A percentile compares a stretch with the other conserved stretches of the same genome.
These are phyloP conservation scores for Myotis daubentonii DNA, from an alignment of 2,797 vertebrate species.

Conservation along the genomic window DNA sequence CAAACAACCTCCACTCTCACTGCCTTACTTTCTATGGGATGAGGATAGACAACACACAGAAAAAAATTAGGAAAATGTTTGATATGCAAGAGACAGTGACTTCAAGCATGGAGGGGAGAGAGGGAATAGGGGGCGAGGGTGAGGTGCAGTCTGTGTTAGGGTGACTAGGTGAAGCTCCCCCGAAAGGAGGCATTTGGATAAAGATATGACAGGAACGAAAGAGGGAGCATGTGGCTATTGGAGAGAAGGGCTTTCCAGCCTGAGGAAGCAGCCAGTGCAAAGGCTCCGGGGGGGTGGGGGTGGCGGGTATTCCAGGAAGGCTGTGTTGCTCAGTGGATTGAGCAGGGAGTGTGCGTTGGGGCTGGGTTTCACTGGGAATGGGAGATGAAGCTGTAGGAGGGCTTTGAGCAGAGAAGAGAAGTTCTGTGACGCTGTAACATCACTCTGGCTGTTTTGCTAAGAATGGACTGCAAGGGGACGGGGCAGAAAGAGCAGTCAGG, in stretches of 20 bases:
- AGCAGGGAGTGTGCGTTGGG: neutral
- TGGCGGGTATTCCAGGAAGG: neutral
- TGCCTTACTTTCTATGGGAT: neutral
- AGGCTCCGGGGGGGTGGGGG: accelerated
- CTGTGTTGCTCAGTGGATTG: neutral
- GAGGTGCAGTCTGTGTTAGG: neutral
- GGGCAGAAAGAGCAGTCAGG: neutral
- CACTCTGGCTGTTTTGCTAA: neutral
- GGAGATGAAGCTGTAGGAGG: neutral
- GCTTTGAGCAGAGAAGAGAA: neutral
- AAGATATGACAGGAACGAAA: neutral
- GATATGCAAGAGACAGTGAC: neutral
- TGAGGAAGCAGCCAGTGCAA: neutral
- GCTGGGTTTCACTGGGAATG: neutral
- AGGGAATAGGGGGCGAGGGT: accelerated
- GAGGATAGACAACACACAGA: neutral
- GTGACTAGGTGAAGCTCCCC: neutral
- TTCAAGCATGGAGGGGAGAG: neutral
- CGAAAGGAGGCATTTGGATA: neutral
- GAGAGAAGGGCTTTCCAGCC: neutral
- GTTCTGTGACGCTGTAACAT: neutral
- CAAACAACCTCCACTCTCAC: neutral
- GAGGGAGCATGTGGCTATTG: neutral
- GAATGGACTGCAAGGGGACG: neutral
- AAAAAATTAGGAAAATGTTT: neutral